Percentiles rank a stretch among this genome's conserved stretches.
phyloP scores from a whole-genome alignment of 2,888 invertebrate species.

The Ophion obscuratus region DNA sequence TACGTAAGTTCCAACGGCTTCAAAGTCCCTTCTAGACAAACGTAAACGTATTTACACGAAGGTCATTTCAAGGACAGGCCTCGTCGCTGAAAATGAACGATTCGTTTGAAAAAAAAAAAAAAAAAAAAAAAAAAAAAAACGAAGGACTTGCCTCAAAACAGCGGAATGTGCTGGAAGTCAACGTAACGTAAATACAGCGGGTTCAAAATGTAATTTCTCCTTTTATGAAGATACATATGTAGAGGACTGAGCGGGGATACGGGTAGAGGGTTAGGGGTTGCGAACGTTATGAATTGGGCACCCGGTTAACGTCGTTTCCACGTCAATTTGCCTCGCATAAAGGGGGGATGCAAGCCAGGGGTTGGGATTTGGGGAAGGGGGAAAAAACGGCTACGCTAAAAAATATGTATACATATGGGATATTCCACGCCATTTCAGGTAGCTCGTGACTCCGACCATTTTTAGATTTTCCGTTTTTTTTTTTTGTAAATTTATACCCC shows the following conservation, averaged over 20 bases:
- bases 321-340: slow-evolving; percentile 61
- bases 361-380: slow-evolving; percentile 20
- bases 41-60: no score
- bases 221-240: not conserved
- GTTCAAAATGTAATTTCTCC: not conserved
- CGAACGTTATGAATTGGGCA: slow-evolving; percentile 64
- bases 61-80: no score
- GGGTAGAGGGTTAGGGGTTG: not conserved
- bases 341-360: slow-evolving; percentile 33
- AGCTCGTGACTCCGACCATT: no score
- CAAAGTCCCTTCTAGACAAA: no score
- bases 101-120: not conserved
- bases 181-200: not conserved
- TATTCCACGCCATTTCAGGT: no score
- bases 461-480: no score
- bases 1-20: no score
- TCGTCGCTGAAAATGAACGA: not conserved
- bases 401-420: not conserved
- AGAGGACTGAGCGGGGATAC: no score
- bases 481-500: no score
- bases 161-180: not conserved
- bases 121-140: no score
- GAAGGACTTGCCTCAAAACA: no score
- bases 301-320: slow-evolving; percentile 67
- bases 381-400: not conserved